Percentiles rank a stretch among this genome's conserved stretches.
These are phyloP conservation scores for Chymomyza costata DNA, from an alignment of 1,140 invertebrate species.

Conservation along the genomic window DNA sequence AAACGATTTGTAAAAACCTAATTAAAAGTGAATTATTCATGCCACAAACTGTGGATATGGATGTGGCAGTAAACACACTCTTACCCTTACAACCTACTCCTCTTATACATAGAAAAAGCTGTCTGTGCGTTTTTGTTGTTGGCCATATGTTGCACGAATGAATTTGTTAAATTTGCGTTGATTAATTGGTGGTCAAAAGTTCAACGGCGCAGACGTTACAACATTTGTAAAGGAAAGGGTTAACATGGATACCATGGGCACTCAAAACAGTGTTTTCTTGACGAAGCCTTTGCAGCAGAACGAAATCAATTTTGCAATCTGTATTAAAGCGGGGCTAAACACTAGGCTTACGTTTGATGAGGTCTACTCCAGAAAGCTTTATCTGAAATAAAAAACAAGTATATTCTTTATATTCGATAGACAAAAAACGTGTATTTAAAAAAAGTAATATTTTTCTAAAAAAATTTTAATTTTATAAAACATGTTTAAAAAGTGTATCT, in stretches of 20 bases:
- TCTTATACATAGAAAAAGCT: constrained; percentile 41
- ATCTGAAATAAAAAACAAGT: too few relatives aligned
- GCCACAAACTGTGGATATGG: constrained; percentile 24
- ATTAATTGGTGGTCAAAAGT: constrained; percentile 73
- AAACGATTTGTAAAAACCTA: constrained; percentile 57
- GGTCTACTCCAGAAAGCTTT: too few relatives aligned
- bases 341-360: too few relatives aligned
- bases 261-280: neutral
- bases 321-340: too few relatives aligned
- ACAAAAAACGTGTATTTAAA: too few relatives aligned
- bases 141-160: constrained; percentile 65
- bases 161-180: constrained; percentile 69
- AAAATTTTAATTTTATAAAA: too few relatives aligned
- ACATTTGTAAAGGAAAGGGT: constrained; percentile 29
- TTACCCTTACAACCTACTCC: constrained; percentile 16
- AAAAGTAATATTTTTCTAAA: too few relatives aligned
- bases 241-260: neutral
- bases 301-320: neutral
- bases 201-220: constrained; percentile 42
- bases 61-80: constrained; percentile 27
- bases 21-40: constrained; percentile 72
- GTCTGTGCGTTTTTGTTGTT: constrained; percentile 43
- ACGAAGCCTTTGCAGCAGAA: neutral
- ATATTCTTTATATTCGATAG: too few relatives aligned
- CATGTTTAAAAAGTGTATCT: too few relatives aligned